phyloP scores from a whole-genome alignment of 2,888 invertebrate species.

The Dasysyrphus tricinctus region DNA sequence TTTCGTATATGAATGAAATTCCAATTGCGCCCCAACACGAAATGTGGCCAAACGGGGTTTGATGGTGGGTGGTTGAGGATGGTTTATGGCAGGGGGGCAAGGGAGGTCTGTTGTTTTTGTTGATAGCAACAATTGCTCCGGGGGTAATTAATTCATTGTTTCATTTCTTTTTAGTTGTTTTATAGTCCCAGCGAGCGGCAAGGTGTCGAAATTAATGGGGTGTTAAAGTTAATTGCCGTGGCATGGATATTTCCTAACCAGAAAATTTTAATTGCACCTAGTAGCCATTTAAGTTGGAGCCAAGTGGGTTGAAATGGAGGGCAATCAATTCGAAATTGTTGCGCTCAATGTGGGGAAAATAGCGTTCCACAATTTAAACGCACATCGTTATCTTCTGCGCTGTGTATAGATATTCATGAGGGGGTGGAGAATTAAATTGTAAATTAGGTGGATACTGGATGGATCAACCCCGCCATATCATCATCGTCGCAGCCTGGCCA shows the following conservation, averaged over 20 bases:
- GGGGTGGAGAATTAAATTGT: slow-evolving; percentile 58
- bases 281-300: slow-evolving; percentile 57
- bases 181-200: slow-evolving; percentile 31
- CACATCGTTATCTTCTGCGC: neutral
- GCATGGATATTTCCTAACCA: slow-evolving; percentile 74
- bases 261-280: slow-evolving; percentile 74
- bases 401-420: neutral
- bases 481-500: slow-evolving; percentile 23
- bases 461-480: slow-evolving; percentile 55
- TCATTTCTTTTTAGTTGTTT: slow-evolving; percentile 62
- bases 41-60: slow-evolving; percentile 8
- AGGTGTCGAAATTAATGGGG: slow-evolving; percentile 75
- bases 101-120: slow-evolving; percentile 3
- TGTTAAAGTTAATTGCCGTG: slow-evolving; percentile 76
- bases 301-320: slow-evolving; percentile 9
- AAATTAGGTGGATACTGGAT: slow-evolving; percentile 67
- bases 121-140: slow-evolving; percentile 73
- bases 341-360: slow-evolving; percentile 58
- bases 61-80: neutral
- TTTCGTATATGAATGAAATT: slow-evolving; percentile 74
- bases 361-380: slow-evolving; percentile 29
- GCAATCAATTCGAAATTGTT: slow-evolving; percentile 70
- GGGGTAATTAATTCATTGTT: slow-evolving; percentile 75
- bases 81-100: no score
- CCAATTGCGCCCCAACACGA: slow-evolving; percentile 71